Base-by-base conservation (phyloP, 2,113 vertebrate species). In the Ctenodactylus gundi region DNA sequence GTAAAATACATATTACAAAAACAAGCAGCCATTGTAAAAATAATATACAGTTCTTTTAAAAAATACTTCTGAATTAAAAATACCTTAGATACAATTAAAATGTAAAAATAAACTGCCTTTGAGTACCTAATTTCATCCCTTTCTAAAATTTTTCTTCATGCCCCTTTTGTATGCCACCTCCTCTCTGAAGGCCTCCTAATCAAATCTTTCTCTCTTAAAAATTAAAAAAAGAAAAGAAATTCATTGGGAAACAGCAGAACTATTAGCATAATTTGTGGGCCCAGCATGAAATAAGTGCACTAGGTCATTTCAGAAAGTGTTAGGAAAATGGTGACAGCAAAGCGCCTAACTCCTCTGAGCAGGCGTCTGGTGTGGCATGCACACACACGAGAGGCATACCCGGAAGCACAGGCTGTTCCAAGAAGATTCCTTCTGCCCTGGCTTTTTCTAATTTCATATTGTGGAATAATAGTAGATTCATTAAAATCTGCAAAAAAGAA, bases 1-100 rank as follows among this genome's bases (percentile, higher is more conserved):
- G 36, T 64, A 51, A 86, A 95, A 87, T 80, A 21, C 6, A 3
- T 83, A 64, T 84, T 83, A 49, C 49, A 57, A 92, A 86, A 88
- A 44, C 3, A 20, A 36, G 4, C 58, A 34, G 67, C 93, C 25
- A 62, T 91, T 58, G 67, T 34, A 72, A 62, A 3, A 62, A 1
- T 41, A 29, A 60, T 77, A 64, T 39, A 29, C 6, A 46, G 17
- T 58, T 51, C 77, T 39, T 64, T 70, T 49, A 39, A 4, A 29
- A 85, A 78, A 44, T 41, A 89, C 31, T 58, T 89, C 39, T 86
- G 20, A 20, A 14, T 12, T 55, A 44, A 88, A 49, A 87, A 2
- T 39, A 5, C 3, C 65, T 25, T 78, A 58, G 49, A 93, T 6
- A 41, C 4, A 65, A 8, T 34, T n/a, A 17, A 62, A 25, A 5